Evolutionary conservation across 2,113 vertebrate species (phyloP), one percentile per base, ranked within the genome.

Genomic region (Pristiophorus japonicus): DNA sequence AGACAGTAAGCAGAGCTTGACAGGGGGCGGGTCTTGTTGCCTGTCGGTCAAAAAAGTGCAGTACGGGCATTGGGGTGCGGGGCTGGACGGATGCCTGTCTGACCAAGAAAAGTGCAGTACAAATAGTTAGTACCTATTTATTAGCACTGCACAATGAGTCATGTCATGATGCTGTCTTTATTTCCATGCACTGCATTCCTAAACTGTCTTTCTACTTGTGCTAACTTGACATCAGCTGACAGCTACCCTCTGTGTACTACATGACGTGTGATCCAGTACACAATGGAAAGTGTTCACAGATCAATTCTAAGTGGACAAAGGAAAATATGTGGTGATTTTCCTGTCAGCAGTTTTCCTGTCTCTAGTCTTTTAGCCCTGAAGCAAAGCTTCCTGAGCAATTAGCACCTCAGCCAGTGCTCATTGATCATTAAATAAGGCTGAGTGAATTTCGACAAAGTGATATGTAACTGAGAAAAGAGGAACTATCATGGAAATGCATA

Each of bases 251-350:
- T 94, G 22, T 70, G 42, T 30, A 51, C 0, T 51, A 11, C 92
- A 70, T 70, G 65, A 70, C 42, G 4, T 94, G 92, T 70, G 63
- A 67, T 94, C 66, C 34, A 70, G 63, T 8, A 30, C 22, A 70
- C 65, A 94, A 70, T 94, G 66, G 92, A 94, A 59, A 94, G 34
- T 94, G 63, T 70, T 94, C 92, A 94, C 92, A 94, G 65, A 70
- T 70, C 63, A 70, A 70, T 70, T 70, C 92, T 67, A 94, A 70
- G 65, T 42, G 66, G 92, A 94, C 65, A 70, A 47, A 70, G n/a
- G 92, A 47, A 94, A 94, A 51, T 94, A 94, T 94, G n/a, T 94
- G 12, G 92, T 94, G 24, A 24, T 70, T 94, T 51, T 70, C 85
- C 85, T 55, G 85, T 88, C 85, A 88, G 85, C 85, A 88, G 22